Evolutionary conservation across 1,140 invertebrate species (phyloP), one percentile per base, ranked within the genome.

Genomic region (Ceratoteleas bidentatus): DNA sequence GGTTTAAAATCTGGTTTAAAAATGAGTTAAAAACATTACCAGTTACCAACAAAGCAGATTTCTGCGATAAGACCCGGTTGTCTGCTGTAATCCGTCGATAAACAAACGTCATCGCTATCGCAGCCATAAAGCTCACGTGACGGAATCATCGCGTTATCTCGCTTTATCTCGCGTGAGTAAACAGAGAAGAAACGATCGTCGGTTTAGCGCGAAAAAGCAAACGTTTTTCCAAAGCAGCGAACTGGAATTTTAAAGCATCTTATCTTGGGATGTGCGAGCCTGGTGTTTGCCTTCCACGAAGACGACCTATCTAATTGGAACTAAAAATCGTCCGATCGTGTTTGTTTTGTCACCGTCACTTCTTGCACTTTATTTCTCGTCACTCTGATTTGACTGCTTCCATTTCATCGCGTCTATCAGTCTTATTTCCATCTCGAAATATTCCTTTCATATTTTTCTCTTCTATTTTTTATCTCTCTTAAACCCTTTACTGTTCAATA

Each of bases 71-170:
- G 14, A 11, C 9, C 15, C 40, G 40, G 56, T 70, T 73, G 64
- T 73, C 60, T 33, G 38, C 43, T 49, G 45, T 49, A 57, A 73
- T 73, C 52, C 52, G 16, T 49, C 43, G 52, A 64, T 66, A 66
- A 75, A 66, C 62, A 65, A 65, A 74, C 45, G 54, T 61, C 52
- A 65, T 7, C 53, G 56, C 38, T 75, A 66, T 75, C 58, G 10
- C 34, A 32, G n/a, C 58, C 40, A 36, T 61, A 54, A 65, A 65
- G 53, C 45, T 9, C 43, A 33, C 52, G 61, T 43, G 45, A 16
- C 34, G 24, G 36, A 65, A 52, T 65, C 34, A 65, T 74, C 54
- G 16, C 38, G 15, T 74, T 74, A 65, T 65, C 61, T 74, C 45
- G 13, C 34, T 65, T 74, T 65, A 65, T 74, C 53, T 65, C 13